phyloP scores from a whole-genome alignment of 2,797 vertebrate genomes.

The Scomberomorus guttatus region DNA sequence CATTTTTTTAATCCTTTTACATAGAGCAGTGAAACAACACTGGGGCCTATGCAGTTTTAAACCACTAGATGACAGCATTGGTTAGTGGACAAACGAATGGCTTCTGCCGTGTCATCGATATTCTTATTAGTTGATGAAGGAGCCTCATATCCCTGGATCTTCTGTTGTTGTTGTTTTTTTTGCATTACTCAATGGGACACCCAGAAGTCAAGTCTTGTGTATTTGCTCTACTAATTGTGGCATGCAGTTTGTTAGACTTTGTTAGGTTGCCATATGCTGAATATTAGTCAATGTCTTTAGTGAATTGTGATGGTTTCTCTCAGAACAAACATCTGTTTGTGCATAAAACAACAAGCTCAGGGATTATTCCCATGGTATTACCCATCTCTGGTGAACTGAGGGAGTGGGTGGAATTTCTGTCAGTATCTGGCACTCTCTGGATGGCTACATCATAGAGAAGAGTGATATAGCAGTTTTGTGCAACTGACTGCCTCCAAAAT shows the following conservation, averaged over 20 bases:
- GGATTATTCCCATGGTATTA: conserved; percentile 36
- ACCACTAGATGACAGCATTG: conserved; percentile 81
- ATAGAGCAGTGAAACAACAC: neutral
- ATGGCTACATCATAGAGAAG: conserved; percentile 53
- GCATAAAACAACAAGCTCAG: conserved; percentile 35
- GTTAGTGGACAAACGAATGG: conserved; percentile 33
- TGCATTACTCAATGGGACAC: conserved; percentile 20
- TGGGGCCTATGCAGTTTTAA: neutral
- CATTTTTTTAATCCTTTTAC: neutral
- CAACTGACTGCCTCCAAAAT: conserved; percentile 67
- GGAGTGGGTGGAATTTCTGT: conserved; percentile 17
- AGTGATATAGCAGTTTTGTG: conserved; percentile 70
- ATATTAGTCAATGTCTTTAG: conserved; percentile 51
- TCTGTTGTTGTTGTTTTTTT: conserved; percentile 4
- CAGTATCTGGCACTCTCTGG: conserved; percentile 42
- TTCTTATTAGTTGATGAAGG: conserved; percentile 10
- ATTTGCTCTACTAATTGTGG: conserved; percentile 45
- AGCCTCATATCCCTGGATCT: conserved; percentile 11
- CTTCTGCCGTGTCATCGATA: neutral
- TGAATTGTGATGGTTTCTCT: conserved; percentile 50
- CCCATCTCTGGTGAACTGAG: conserved; percentile 42
- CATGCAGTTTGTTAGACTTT: conserved; percentile 42
- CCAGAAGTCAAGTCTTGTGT: conserved; percentile 42
- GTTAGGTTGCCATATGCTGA: conserved; percentile 52
- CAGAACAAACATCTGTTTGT: conserved; percentile 62